A percentile compares a stretch with the other conserved stretches of the same genome.
These are phyloP conservation scores for Incurvaria masculella DNA, from an alignment of 2,888 invertebrate genomes.

Conservation along the genomic window DNA sequence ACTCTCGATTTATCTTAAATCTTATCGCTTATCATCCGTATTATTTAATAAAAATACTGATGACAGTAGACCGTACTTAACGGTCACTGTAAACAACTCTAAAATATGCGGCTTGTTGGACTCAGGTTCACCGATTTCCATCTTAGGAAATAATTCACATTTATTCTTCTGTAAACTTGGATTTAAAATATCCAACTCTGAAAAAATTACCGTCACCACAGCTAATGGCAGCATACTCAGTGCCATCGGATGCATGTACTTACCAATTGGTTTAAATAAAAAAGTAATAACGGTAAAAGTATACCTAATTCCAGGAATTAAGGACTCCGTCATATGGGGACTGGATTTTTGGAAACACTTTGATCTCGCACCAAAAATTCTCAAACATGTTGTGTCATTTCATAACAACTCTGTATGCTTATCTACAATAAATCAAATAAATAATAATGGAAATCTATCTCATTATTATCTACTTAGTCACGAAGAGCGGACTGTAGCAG, in stretches of 20 bases:
- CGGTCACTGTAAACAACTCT: not conserved
- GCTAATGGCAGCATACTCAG: not conserved
- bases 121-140: not conserved
- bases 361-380: not conserved
- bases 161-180: not conserved
- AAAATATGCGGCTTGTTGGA: conserved; percentile 1
- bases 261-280: not conserved
- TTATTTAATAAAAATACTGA: not conserved
- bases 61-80: not conserved
- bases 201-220: not conserved
- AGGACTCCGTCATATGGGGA: not conserved
- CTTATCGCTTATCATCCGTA: not conserved
- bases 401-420: not conserved
- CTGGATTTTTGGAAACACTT: not conserved
- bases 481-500: not conserved
- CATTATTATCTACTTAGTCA: not conserved
- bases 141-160: not conserved
- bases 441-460: too few species aligned
- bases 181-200: not conserved
- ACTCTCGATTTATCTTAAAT: not conserved
- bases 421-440: too few species aligned
- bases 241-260: not conserved
- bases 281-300: not conserved
- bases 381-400: not conserved
- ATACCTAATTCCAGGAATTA: not conserved